Conservation (phyloP, 2,888 invertebrate species). For the Dolichomitus sp. region DNA sequence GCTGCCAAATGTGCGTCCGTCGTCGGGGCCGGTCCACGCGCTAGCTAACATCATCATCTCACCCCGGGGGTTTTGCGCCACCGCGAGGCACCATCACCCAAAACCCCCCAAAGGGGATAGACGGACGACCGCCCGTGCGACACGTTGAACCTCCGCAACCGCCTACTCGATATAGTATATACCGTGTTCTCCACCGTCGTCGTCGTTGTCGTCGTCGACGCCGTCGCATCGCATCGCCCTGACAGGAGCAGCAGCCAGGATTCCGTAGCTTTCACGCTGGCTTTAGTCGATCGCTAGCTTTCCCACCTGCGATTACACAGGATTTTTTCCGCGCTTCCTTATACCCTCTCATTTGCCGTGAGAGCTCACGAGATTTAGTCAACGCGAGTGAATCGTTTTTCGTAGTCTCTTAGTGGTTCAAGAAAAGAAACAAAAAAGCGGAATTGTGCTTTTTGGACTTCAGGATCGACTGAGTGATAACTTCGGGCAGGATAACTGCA, state of each 20-base stretch:
- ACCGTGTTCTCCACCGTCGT: slow-evolving; percentile 21
- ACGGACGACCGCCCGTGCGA: slow-evolving; percentile 43
- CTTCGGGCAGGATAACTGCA: slow-evolving; percentile 48
- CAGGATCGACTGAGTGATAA: slow-evolving; percentile 12
- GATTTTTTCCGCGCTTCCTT: background rate
- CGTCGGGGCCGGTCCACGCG: slow-evolving; percentile 83
- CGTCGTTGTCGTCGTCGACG: slow-evolving; percentile 7
- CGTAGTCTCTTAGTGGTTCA: background rate
- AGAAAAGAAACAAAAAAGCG: background rate
- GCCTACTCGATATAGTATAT: slow-evolving; percentile 28
- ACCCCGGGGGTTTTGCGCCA: slow-evolving; percentile 65
- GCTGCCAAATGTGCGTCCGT: slow-evolving; percentile 84
- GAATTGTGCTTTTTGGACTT: background rate
- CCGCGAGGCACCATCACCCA: slow-evolving; percentile 42
- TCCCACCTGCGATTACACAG: slow-evolving; percentile 22
- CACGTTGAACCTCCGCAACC: slow-evolving; percentile 44
- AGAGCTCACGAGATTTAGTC: background rate
- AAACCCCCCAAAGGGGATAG: slow-evolving; percentile 35
- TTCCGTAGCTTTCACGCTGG: background rate
- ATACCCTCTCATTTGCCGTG: background rate
- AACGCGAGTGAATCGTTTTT: slow-evolving; percentile 5
- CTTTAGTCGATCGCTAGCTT: slow-evolving; percentile 26
- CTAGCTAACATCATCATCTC: slow-evolving; percentile 76
- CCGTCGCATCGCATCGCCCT: slow-evolving; percentile 48
- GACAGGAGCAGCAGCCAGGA: slow-evolving; percentile 5